A percentile compares a stretch with the other conserved stretches of the same genome.
Evolutionary conservation across 2,113 vertebrate species (phyloP).

Genomic region (Gadus macrocephalus): DNA sequence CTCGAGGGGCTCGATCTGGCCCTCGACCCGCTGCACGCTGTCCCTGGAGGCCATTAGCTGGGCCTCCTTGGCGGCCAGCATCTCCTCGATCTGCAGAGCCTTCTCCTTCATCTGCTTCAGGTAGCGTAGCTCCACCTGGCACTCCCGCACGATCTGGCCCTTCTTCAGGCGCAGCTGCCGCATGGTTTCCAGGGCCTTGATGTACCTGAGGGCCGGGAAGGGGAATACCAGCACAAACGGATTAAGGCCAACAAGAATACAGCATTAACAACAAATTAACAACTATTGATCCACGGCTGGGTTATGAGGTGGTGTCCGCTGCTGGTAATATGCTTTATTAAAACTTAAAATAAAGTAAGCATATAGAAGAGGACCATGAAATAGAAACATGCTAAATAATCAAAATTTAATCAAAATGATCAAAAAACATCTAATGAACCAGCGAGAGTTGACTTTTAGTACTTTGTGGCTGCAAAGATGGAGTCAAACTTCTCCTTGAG

Average conservation of each 20-base stretch:
- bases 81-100: conserved; percentile 82
- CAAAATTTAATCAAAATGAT: too few relatives aligned
- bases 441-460: conserved; percentile 12
- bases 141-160: conserved; percentile 77
- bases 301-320: too few relatives aligned
- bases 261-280: too few relatives aligned
- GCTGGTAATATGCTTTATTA: too few relatives aligned
- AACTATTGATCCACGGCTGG: too few relatives aligned
- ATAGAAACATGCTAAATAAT: background rate
- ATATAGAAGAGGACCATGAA: background rate
- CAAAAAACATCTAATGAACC: too few relatives aligned
- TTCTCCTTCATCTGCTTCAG: conserved; percentile 96
- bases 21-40: conserved; percentile 81
- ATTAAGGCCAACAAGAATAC: too few relatives aligned
- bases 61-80: conserved; percentile 79
- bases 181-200: conserved; percentile 93
- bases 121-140: conserved; percentile 86
- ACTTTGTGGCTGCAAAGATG: conserved; percentile 98
- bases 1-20: conserved; percentile 87
- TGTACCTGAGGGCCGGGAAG: conserved; percentile 77
- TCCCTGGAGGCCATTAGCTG: conserved; percentile 86
- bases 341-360: background rate
- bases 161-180: conserved; percentile 86
- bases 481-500: conserved; percentile 98
- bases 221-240: background rate